Evolutionary conservation across 2,888 invertebrate species (phyloP), one percentile per base, ranked within the genome.

Genomic region (Lepas anatifera): DNA sequence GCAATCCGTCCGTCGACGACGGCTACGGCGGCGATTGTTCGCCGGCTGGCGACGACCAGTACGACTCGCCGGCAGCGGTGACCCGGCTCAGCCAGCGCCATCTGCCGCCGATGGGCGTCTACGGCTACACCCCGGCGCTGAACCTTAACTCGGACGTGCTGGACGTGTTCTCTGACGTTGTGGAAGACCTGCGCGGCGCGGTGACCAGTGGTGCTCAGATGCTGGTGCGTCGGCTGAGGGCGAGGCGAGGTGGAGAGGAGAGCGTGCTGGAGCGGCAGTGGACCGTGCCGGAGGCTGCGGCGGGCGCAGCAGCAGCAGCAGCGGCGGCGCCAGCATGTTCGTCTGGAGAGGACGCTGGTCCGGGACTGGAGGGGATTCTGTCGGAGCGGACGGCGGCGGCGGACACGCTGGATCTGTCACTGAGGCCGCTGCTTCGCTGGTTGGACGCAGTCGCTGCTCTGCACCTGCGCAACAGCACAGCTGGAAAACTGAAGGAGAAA

Each of bases 381-480:
- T 67, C 80, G 89, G 90, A 77, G 86, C 90, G 29, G 90, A 93
- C 79, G 93, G 94, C 77, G 82, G 94, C 77, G 90, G 92, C 75
- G 83, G 93, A 22, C 83, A 95, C 75, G 90, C 95, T 68, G 93
- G 92, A 18, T 89, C 93, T 27, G 92, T 92, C 0, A 89, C 95
- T 75, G 81, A 95, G 69, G 93, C 92, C 0, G 81, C 85, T 68
- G 90, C 92, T 77, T 70, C 70, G 58, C 75, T 76, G n/a, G 75
- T 75, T 41, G 80, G 80, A 70, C 84, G 95, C 64, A 92, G 94
- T 0, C 89, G 90, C 76, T 88, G 89, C 22, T 84, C 95, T 39
- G 90, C 92, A 79, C 92, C 94, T 79, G 95, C 95, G 95, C 94
- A 95, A 76, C 89, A 92, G n/a, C n/a, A n/a, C n/a, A n/a, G n/a